These are phyloP conservation scores for Distichodus sexfasciatus DNA, from an alignment of 2,797 vertebrate genomes.

Conservation along the genomic window DNA sequence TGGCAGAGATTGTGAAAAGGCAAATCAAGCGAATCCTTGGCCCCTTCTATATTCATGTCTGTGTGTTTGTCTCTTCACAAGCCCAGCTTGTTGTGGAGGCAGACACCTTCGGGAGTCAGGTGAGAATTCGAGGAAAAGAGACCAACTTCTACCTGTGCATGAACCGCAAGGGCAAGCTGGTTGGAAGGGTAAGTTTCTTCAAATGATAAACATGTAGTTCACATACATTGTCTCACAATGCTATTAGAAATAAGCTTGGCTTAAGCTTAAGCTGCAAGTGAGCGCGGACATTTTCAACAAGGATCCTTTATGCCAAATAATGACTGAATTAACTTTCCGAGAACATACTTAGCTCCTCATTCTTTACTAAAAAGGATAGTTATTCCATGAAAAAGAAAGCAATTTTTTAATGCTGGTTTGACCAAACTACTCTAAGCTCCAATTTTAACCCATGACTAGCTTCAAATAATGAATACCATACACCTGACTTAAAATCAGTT, in stretches of 20 bases:
- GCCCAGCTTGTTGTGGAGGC: slow-evolving; percentile 91
- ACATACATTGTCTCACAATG: background rate
- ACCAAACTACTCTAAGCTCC: too few relatives aligned
- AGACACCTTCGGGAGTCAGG: slow-evolving; percentile 87
- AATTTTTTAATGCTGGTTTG: too few relatives aligned
- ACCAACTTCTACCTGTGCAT: slow-evolving; percentile 88
- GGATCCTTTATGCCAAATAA: too few relatives aligned
- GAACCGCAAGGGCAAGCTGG: slow-evolving; percentile 85
- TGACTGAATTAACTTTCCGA: too few relatives aligned
- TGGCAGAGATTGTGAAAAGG: slow-evolving; percentile 6
- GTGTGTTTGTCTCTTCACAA: slow-evolving; percentile 65
- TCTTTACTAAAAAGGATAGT: too few relatives aligned
- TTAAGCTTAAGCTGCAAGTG: too few relatives aligned
- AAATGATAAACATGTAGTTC: too few relatives aligned
- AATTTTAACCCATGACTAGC: too few relatives aligned
- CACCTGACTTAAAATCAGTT: too few relatives aligned
- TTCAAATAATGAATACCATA: too few relatives aligned
- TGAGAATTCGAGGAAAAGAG: slow-evolving; percentile 88
- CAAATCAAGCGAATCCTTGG: slow-evolving; percentile 8
- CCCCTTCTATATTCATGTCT: slow-evolving; percentile 30
- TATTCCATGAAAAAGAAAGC: too few relatives aligned
- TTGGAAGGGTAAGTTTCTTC: slow-evolving; percentile 79
- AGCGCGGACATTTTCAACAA: too few relatives aligned
- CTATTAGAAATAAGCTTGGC: background rate
- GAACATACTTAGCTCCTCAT: background rate